Conservation (phyloP, 2,797 vertebrate species). For the Buphagus erythrorhynchus region DNA sequence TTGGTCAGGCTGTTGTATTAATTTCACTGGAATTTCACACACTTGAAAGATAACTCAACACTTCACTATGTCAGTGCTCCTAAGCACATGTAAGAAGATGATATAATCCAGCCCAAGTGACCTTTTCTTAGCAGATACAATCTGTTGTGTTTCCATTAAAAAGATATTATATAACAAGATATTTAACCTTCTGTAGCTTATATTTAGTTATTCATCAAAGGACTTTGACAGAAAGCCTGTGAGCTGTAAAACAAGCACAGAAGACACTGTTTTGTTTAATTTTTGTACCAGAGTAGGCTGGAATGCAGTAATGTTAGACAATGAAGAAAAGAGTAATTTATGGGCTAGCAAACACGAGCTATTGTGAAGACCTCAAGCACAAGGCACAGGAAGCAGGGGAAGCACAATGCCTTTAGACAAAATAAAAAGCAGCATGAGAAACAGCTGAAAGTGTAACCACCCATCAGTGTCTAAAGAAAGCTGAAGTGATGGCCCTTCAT, state of each 20-base stretch:
- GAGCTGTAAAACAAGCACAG: not conserved
- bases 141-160: constrained; percentile 56
- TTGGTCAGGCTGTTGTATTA: not conserved
- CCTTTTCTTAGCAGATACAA: constrained; percentile 50
- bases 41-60: not conserved
- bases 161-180: constrained; percentile 40
- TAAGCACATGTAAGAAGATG: not conserved
- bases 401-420: not conserved
- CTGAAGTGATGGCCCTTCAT: not conserved
- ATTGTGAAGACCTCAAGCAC: not conserved
- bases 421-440: not conserved
- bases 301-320: not conserved
- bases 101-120: constrained; percentile 21
- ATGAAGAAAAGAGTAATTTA: not conserved
- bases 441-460: not conserved
- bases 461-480: not conserved
- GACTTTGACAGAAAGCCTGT: not conserved
- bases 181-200: constrained; percentile 20
- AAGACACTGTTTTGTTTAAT: not conserved
- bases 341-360: not conserved
- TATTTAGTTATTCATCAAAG: constrained; percentile 31
- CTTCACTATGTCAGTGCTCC: not conserved
- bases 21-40: not conserved
- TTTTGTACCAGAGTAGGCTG: not conserved
- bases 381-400: not conserved